Conservation (phyloP, 2,888 invertebrate genomes). For the Brenthis ino region DNA sequence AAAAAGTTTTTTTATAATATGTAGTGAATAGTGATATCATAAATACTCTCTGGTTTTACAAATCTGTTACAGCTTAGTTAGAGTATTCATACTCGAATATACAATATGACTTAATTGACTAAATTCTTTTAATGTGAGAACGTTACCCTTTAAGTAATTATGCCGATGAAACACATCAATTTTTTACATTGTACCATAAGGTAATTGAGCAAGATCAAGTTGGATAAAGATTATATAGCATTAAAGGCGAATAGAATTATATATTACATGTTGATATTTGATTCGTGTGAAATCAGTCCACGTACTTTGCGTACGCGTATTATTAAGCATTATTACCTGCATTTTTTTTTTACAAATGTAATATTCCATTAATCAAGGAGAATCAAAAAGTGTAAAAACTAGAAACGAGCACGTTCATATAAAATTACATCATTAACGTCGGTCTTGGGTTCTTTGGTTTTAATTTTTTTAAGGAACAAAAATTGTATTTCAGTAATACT, state of each 20-base stretch:
- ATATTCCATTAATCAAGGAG: conserved; percentile 28
- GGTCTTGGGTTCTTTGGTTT: no score
- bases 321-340: conserved; percentile 56
- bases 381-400: conserved; percentile 15
- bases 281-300: conserved; percentile 57
- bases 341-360: conserved; percentile 50
- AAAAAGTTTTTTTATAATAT: no score
- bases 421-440: not conserved
- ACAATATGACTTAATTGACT: conserved; percentile 4
- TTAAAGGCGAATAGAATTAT: conserved; percentile 43
- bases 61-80: no score
- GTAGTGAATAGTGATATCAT: no score
- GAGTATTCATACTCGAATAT: not conserved
- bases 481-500: no score
- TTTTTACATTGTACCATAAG: conserved; percentile 42
- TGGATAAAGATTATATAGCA: conserved; percentile 52
- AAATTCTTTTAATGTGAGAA: conserved; percentile 16
- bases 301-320: conserved; percentile 51
- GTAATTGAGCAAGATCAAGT: conserved; percentile 43
- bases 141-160: conserved; percentile 36
- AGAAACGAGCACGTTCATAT: conserved; percentile 7
- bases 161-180: conserved; percentile 36
- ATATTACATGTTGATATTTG: conserved; percentile 47
- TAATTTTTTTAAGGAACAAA: no score
- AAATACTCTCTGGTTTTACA: no score